These are phyloP conservation scores for Pseudomyrmex concolor DNA, from an alignment of 1,140 invertebrate genomes.

Conservation along the genomic window DNA sequence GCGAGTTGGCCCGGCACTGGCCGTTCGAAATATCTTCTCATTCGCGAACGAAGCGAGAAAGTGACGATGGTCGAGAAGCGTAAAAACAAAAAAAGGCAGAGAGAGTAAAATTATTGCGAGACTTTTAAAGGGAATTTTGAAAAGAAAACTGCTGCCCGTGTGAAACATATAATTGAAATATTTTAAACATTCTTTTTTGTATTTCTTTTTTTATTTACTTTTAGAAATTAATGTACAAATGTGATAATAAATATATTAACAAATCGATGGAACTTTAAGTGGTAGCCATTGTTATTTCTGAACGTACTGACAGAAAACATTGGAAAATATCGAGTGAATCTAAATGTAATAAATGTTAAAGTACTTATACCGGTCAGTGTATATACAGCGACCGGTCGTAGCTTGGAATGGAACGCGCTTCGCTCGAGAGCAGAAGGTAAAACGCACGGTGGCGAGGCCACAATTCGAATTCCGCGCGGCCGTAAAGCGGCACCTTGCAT, in stretches of 20 bases:
- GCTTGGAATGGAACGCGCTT: slow-evolving; percentile 1
- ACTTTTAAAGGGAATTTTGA: neutral
- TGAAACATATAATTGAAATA: too few species aligned
- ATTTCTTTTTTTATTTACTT: too few species aligned
- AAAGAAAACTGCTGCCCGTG: neutral
- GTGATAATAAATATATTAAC: too few species aligned
- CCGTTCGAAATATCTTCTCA: slow-evolving; percentile 39
- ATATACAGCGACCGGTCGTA: neutral
- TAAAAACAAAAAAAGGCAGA: neutral
- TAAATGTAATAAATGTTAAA: neutral
- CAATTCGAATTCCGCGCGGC: slow-evolving; percentile 50
- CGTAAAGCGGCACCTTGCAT: slow-evolving; percentile 58
- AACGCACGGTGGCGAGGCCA: slow-evolving; percentile 8
- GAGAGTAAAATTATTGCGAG: neutral
- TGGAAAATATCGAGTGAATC: too few species aligned
- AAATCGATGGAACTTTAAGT: too few species aligned
- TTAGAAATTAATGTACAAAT: too few species aligned
- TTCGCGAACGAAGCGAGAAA: slow-evolving; percentile 25
- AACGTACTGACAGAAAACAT: too few species aligned
- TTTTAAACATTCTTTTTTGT: too few species aligned
- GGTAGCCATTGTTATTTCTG: too few species aligned
- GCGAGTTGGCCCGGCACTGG: slow-evolving; percentile 44
- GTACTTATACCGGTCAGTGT: neutral
- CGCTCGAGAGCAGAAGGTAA: slow-evolving; percentile 1
- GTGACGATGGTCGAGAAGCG: neutral